Evolutionary conservation across 2,888 invertebrate species (phyloP).

Genomic region (Amiota mariae): DNA sequence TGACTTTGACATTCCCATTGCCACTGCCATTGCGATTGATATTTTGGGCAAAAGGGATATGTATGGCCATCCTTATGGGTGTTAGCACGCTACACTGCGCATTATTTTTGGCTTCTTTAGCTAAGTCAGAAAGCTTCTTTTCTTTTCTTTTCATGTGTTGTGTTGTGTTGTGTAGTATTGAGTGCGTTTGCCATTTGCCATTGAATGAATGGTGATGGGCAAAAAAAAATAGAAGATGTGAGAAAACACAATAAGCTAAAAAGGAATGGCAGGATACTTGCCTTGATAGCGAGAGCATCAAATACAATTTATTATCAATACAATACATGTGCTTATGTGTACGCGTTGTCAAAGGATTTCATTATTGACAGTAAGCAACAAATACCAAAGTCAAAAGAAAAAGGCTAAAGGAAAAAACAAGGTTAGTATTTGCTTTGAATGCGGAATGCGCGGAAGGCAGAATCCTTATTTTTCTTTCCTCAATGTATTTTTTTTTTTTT

Average conservation of each 20-base stretch:
- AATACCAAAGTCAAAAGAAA: conserved; percentile 4
- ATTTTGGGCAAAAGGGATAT: neutral
- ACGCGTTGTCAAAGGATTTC: conserved; percentile 11
- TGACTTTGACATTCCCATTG: neutral
- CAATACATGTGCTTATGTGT: neutral
- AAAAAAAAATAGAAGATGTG: conserved; percentile 38
- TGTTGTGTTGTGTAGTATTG: too few relatives aligned
- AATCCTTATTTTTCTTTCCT: conserved; percentile 8
- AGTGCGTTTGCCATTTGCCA: neutral
- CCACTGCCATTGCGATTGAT: neutral
- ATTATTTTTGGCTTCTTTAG: conserved; percentile 13
- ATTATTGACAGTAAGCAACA: conserved; percentile 17
- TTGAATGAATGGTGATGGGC: conserved; percentile 47
- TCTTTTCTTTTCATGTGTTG: too few relatives aligned
- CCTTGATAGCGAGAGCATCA: conserved; percentile 38
- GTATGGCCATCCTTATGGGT: neutral
- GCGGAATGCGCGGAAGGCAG: too few relatives aligned
- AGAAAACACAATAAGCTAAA: neutral
- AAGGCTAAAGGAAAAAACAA: neutral
- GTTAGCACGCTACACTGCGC: conserved; percentile 23
- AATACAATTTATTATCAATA: conserved; percentile 16
- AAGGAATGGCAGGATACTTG: conserved; percentile 30
- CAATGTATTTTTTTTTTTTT: neutral
- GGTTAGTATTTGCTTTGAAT: too few relatives aligned
- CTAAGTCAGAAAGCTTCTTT: conserved; percentile 17